phyloP scores from a whole-genome alignment of 2,797 vertebrate genomes.

The Heteromormyrus szaboi region DNA sequence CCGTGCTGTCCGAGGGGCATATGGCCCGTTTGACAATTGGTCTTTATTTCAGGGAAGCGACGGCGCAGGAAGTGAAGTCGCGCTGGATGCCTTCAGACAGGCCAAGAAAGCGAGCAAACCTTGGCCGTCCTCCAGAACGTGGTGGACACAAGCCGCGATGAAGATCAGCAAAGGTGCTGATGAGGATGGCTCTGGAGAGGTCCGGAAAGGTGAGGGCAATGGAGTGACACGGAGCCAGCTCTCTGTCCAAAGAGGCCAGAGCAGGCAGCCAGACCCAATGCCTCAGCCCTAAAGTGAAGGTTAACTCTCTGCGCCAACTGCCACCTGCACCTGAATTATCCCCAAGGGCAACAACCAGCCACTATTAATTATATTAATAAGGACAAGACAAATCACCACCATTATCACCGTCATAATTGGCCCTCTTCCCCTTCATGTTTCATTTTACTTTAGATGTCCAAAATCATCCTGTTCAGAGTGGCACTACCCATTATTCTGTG shows the following conservation, averaged over 20 bases:
- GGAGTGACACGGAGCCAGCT: background rate
- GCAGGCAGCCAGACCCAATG: background rate
- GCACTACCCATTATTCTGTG: background rate
- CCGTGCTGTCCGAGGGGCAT: background rate
- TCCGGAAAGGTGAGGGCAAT: background rate
- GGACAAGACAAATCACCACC: background rate
- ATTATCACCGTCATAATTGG: background rate
- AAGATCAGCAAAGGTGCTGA: background rate
- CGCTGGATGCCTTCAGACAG: background rate
- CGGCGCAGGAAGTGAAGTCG: background rate
- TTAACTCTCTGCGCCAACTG: background rate
- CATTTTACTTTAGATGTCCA: background rate
- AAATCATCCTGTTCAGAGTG: background rate
- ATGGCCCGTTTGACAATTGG: background rate
- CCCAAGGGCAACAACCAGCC: background rate
- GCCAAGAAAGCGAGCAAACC: background rate
- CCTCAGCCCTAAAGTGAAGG: background rate
- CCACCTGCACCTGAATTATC: background rate
- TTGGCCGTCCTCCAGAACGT: background rate
- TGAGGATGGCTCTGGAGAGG: background rate
- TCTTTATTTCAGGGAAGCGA: background rate
- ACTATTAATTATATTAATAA: conserved; percentile 1
- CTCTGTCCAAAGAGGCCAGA: background rate
- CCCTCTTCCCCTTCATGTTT: background rate
- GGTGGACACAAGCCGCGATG: background rate